phyloP scores from a whole-genome alignment of 2,797 vertebrate genomes.

The Micromesistius poutassou region DNA sequence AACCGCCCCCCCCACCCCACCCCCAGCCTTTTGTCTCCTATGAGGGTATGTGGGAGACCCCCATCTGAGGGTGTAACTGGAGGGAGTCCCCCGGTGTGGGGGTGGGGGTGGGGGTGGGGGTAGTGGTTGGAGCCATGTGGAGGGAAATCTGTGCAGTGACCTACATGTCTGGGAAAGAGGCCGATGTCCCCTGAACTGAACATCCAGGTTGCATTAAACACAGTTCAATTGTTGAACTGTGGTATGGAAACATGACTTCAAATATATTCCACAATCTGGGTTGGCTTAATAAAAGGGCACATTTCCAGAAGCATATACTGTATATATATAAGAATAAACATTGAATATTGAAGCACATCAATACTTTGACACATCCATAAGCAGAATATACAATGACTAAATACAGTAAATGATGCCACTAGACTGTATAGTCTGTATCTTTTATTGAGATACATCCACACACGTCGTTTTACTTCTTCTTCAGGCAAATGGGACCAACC shows the following conservation, averaged over 20 bases:
- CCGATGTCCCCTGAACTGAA: constrained; percentile 7
- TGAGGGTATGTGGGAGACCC: constrained; percentile 12
- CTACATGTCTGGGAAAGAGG: constrained; percentile 56
- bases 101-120: constrained; percentile 24
- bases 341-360: not conserved
- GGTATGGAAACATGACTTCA: not conserved
- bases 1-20: not conserved
- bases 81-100: constrained; percentile 27
- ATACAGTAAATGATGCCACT: not conserved
- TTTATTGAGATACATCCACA: not conserved
- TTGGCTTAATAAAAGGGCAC: not conserved
- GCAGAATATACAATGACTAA: too few relatives aligned
- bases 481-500: not conserved
- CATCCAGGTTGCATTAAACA: not conserved
- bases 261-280: not conserved
- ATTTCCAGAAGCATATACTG: not conserved
- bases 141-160: constrained; percentile 45
- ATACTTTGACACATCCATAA: not conserved
- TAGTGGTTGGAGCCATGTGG: constrained; percentile 36
- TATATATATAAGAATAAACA: not conserved
- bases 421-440: not conserved
- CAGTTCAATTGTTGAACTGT: constrained; percentile 1
- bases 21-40: constrained; percentile 1
- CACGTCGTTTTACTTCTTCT: too few relatives aligned
- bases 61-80: constrained; percentile 22